phyloP scores from a whole-genome alignment of 2,113 vertebrate genomes.

The Myotis yumanensis region DNA sequence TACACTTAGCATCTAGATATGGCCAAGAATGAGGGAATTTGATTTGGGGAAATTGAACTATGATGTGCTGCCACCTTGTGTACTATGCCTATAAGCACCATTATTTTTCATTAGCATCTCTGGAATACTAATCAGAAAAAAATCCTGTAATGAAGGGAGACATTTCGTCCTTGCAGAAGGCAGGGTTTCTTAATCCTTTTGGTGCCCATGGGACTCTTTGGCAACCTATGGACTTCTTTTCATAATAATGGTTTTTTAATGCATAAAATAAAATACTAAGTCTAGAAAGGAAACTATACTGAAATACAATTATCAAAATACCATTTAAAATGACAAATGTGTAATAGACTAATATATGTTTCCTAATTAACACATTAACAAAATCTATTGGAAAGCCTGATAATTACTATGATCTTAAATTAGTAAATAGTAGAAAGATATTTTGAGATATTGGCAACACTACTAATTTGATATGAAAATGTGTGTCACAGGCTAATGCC shows the following conservation, averaged over 20 bases:
- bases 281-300: background rate
- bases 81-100: background rate
- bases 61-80: conserved; percentile 73
- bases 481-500: background rate
- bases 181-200: background rate
- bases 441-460: background rate
- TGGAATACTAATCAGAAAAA: background rate
- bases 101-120: background rate
- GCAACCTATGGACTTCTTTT: background rate
- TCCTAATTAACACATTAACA: background rate
- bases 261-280: background rate
- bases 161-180: conserved; percentile 17
- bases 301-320: background rate
- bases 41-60: background rate
- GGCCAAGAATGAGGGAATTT: background rate
- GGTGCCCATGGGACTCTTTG: background rate
- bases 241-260: background rate
- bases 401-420: background rate
- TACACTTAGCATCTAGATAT: background rate
- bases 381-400: background rate
- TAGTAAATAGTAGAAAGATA: background rate
- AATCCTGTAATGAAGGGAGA: background rate
- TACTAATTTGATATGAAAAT: background rate
- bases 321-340: background rate
- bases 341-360: background rate